phyloP scores from a whole-genome alignment of 2,888 invertebrate genomes.

The Sesia bembeciformis region DNA sequence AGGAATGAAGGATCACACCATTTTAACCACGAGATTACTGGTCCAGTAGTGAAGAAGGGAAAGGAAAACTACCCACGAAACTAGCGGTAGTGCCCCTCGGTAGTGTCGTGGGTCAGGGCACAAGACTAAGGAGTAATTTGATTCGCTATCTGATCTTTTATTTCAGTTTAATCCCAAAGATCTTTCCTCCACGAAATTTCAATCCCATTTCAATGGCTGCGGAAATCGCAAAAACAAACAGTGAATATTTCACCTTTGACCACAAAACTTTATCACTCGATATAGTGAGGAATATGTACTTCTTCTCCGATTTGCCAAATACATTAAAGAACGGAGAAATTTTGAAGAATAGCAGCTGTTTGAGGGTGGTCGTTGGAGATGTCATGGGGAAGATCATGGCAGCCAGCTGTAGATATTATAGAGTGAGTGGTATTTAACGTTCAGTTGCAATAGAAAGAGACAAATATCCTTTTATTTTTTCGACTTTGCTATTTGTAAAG shows the following conservation, averaged over 20 bases:
- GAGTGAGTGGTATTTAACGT: constrained; percentile 62
- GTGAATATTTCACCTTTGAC: constrained; percentile 33
- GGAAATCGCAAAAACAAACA: constrained; percentile 34
- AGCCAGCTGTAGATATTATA: constrained; percentile 78
- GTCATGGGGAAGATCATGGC: constrained; percentile 63
- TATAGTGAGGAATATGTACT: constrained; percentile 48
- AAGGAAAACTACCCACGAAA: too few species aligned
- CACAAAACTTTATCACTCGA: constrained; percentile 28
- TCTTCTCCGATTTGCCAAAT: constrained; percentile 49
- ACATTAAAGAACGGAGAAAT: constrained; percentile 27
- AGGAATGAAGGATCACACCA: too few species aligned
- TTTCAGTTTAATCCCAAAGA: constrained; percentile 46
- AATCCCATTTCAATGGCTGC: constrained; percentile 40
- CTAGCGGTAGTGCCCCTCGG: too few species aligned
- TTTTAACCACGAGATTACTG: too few species aligned
- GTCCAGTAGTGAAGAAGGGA: too few species aligned
- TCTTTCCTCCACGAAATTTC: constrained; percentile 30
- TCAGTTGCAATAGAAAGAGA: too few species aligned
- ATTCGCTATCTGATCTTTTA: neutral
- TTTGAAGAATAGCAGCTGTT: constrained; percentile 15
- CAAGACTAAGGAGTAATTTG: too few species aligned
- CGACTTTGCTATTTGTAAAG: too few species aligned
- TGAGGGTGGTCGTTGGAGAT: constrained; percentile 35
- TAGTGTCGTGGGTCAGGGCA: too few species aligned
- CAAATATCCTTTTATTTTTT: too few species aligned